Conservation (phyloP, 2,888 invertebrate genomes). For the Ceramica pisi region DNA sequence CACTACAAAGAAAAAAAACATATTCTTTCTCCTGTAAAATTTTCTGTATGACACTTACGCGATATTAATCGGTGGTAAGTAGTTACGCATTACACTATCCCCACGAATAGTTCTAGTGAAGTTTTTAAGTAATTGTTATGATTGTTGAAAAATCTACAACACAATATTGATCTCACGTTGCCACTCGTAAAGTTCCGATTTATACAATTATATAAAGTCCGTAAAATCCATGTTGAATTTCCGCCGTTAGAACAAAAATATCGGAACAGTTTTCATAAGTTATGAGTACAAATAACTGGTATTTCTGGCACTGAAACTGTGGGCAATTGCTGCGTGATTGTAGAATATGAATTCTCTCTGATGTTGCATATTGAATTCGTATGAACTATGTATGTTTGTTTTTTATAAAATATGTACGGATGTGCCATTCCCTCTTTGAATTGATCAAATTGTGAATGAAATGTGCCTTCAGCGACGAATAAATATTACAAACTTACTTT, state of each 20-base stretch:
- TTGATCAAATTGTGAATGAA: slow-evolving; percentile 21
- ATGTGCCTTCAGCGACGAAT: neutral
- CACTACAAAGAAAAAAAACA: no score
- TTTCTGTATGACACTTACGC: no score
- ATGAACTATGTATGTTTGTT: slow-evolving; percentile 1
- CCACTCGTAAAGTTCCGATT: neutral
- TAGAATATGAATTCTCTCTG: slow-evolving; percentile 16
- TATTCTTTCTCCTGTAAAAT: no score
- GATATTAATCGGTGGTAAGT: no score
- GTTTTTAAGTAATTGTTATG: no score
- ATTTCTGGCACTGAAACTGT: slow-evolving; percentile 20
- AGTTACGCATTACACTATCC: no score
- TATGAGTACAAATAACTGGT: slow-evolving; percentile 29
- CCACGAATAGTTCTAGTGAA: no score
- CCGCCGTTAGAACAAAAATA: slow-evolving; percentile 20
- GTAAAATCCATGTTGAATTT: slow-evolving; percentile 13
- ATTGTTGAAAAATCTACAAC: no score
- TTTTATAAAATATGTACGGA: slow-evolving; percentile 2
- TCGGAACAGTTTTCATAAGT: slow-evolving; percentile 22
- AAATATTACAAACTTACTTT: slow-evolving; percentile 18
- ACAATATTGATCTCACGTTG: no score
- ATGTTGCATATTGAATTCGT: slow-evolving; percentile 26
- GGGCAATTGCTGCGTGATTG: slow-evolving; percentile 4
- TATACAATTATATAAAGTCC: neutral
- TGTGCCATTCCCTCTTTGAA: neutral